These are phyloP conservation scores for Varecia variegata DNA, from an alignment of 2,797 vertebrate genomes.

Conservation along the genomic window DNA sequence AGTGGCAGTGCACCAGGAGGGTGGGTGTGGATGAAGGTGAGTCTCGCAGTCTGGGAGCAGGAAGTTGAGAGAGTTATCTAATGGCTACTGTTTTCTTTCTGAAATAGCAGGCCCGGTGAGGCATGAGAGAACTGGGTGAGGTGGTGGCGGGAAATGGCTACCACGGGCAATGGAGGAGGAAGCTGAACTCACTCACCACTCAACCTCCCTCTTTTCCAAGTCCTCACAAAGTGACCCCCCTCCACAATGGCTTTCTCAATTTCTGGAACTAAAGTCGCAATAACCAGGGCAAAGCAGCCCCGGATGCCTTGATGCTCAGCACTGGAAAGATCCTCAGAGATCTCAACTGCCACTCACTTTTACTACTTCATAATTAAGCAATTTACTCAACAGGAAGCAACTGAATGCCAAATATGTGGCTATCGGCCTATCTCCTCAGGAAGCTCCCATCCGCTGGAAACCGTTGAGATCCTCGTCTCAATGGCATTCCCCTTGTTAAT, in stretches of 20 bases:
- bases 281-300: neutral
- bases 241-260: neutral
- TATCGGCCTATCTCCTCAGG: neutral
- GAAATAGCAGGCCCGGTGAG: neutral
- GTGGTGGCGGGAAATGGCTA: neutral
- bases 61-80: neutral
- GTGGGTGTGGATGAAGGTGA: neutral
- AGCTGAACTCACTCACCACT: neutral
- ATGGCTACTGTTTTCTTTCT: neutral
- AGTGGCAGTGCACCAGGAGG: fast-evolving
- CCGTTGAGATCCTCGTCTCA: neutral
- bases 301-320: neutral
- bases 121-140: neutral
- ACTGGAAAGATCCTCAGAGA: neutral
- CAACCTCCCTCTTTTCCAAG: neutral
- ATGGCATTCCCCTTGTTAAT: neutral
- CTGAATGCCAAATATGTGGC: slow-evolving; percentile 8
- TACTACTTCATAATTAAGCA: slow-evolving; percentile 31
- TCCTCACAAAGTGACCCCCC: neutral
- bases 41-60: neutral
- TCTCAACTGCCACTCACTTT: slow-evolving; percentile 15
- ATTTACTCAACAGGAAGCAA: slow-evolving; percentile 53
- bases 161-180: neutral
- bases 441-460: neutral
- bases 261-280: neutral